phyloP scores from a whole-genome alignment of 2,797 vertebrate genomes.

The Gadopsis marmoratus region DNA sequence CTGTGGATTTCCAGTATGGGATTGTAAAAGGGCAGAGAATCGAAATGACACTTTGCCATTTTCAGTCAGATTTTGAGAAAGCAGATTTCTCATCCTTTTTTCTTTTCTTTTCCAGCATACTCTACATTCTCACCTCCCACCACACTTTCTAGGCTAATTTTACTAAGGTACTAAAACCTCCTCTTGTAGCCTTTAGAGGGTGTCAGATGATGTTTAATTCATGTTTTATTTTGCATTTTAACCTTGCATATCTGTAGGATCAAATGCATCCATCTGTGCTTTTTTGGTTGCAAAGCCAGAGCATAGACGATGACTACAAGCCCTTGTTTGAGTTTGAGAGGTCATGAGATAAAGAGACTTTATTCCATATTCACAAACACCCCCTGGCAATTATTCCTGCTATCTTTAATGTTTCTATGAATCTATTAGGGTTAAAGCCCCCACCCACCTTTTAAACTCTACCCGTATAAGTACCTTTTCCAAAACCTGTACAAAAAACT shows the following conservation, averaged over 20 bases:
- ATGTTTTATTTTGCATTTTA: slow-evolving; percentile 72
- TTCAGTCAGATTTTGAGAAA: slow-evolving; percentile 63
- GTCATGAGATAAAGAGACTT: slow-evolving; percentile 65
- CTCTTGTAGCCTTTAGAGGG: slow-evolving; percentile 54
- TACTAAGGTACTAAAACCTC: slow-evolving; percentile 59
- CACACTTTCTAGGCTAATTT: slow-evolving; percentile 65
- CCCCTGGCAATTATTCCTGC: slow-evolving; percentile 66
- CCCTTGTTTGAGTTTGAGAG: slow-evolving; percentile 61
- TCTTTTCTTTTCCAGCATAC: slow-evolving; percentile 25
- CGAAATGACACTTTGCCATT: slow-evolving; percentile 53
- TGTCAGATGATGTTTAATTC: slow-evolving; percentile 74
- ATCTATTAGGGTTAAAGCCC: slow-evolving; percentile 64
- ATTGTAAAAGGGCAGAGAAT: slow-evolving; percentile 61
- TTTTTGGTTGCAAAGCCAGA: slow-evolving; percentile 53
- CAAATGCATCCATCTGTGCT: slow-evolving; percentile 50
- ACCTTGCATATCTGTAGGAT: slow-evolving; percentile 64
- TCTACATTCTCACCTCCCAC: slow-evolving; percentile 65
- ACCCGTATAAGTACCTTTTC: slow-evolving; percentile 53
- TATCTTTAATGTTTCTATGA: slow-evolving; percentile 63
- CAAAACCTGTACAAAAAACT: slow-evolving; percentile 75
- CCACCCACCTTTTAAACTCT: slow-evolving; percentile 46
- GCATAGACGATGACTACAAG: slow-evolving; percentile 46
- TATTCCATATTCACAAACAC: slow-evolving; percentile 63
- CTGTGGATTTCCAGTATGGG: slow-evolving; percentile 67
- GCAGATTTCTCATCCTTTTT: slow-evolving; percentile 40